These are phyloP conservation scores for Eufriesea mexicana DNA, from an alignment of 1,140 invertebrate species.

Conservation along the genomic window DNA sequence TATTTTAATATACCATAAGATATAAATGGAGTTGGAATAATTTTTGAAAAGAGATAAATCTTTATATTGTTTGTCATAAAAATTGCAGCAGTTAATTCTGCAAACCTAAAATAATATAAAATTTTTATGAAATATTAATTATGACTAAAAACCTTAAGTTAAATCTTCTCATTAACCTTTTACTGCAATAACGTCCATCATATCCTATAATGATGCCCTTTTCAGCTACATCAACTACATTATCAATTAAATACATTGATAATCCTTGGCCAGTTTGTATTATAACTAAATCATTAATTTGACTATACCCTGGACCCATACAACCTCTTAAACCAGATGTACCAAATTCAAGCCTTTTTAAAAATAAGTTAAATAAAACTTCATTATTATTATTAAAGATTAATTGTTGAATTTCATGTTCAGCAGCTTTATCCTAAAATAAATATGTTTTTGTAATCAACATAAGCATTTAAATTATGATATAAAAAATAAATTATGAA, in stretches of 20 bases:
- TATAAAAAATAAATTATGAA: not conserved
- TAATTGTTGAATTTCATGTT: constrained; percentile 83
- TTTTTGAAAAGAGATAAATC: constrained; percentile 91
- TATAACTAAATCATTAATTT: constrained; percentile 99
- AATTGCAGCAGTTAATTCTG: constrained; percentile 92
- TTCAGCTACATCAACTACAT: constrained; percentile 81
- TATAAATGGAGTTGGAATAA: constrained; percentile 96
- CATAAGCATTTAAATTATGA: constrained; percentile 32
- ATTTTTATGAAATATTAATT: not conserved
- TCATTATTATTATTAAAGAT: constrained; percentile 81
- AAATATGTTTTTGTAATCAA: constrained; percentile 16
- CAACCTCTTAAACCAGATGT: constrained; percentile 94
- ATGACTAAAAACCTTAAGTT: not conserved
- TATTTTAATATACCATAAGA: constrained; percentile 90
- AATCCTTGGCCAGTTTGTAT: constrained; percentile 98
- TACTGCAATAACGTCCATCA: constrained; percentile 97
- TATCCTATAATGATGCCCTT: constrained; percentile 95
- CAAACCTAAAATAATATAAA: constrained; percentile 87
- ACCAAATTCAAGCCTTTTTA: constrained; percentile 90
- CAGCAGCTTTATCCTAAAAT: constrained; percentile 81
- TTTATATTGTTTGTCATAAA: constrained; percentile 90
- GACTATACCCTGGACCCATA: constrained; percentile 96
- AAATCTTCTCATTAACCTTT: constrained; percentile 84
- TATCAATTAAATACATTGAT: constrained; percentile 88
- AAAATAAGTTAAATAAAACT: constrained; percentile 84